phyloP scores from a whole-genome alignment of 2,113 vertebrate genomes.

The Pangasianodon hypophthalmus region DNA sequence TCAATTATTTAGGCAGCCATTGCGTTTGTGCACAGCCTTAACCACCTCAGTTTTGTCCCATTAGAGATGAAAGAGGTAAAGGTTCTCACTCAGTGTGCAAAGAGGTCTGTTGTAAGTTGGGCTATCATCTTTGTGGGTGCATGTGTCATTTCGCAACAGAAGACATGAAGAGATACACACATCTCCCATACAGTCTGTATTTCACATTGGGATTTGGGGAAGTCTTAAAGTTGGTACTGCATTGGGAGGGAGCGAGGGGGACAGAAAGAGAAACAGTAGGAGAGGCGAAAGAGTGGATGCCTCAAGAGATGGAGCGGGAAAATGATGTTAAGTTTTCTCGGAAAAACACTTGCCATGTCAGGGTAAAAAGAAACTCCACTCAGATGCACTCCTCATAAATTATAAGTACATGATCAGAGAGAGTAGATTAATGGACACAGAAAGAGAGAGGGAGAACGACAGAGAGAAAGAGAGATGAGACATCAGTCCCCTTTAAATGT shows the following conservation, averaged over 20 bases:
- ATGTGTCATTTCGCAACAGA: not conserved
- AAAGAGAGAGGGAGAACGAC: slow-evolving; percentile 50
- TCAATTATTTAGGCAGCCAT: slow-evolving; percentile 75
- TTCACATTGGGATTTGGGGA: not conserved
- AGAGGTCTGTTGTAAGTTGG: slow-evolving; percentile 19
- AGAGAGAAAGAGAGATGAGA: not conserved
- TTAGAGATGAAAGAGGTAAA: slow-evolving; percentile 71
- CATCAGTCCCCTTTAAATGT: not conserved
- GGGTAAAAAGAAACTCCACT: slow-evolving; percentile 17
- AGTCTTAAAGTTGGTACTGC: not conserved
- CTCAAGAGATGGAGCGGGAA: not conserved
- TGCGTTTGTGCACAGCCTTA: slow-evolving; percentile 72
- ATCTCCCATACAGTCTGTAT: too few relatives aligned
- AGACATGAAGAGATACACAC: not conserved
- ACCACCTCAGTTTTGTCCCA: slow-evolving; percentile 73
- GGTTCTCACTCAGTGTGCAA: slow-evolving; percentile 51
- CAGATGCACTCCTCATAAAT: not conserved
- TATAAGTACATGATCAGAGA: slow-evolving; percentile 12
- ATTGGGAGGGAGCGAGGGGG: not conserved
- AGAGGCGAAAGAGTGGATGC: not conserved
- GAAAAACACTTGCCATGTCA: slow-evolving; percentile 20
- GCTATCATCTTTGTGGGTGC: slow-evolving; percentile 14
- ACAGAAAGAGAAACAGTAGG: not conserved
- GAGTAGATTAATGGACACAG: slow-evolving; percentile 44
- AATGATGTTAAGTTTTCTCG: slow-evolving; percentile 44